phyloP scores from a whole-genome alignment of 2,888 invertebrate genomes.

The Drosophila ezoana region DNA sequence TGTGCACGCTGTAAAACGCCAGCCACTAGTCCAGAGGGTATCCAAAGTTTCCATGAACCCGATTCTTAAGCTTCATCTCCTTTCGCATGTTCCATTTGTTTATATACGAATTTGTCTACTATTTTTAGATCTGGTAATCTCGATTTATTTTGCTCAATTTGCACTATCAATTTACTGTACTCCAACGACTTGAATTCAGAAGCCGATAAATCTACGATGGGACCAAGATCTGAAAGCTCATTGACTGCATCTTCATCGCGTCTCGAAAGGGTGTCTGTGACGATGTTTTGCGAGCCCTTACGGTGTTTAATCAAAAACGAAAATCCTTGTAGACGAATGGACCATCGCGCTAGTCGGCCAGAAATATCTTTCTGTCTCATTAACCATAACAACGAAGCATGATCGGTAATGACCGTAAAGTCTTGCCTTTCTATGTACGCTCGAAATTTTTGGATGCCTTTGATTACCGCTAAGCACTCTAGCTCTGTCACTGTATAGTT shows the following conservation, averaged over 20 bases:
- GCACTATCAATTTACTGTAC: neutral
- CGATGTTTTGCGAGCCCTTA: too few relatives aligned
- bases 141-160: neutral
- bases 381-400: neutral
- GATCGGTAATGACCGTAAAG: neutral
- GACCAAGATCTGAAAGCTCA: neutral
- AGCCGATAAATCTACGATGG: neutral
- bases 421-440: neutral
- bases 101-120: neutral
- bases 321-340: neutral
- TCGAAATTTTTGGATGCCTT: neutral
- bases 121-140: neutral
- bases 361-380: slow-evolving; percentile 1
- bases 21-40: neutral
- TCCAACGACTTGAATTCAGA: neutral
- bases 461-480: neutral
- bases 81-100: neutral
- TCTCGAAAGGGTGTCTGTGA: too few relatives aligned
- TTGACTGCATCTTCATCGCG: neutral
- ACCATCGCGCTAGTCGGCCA: neutral
- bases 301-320: too few relatives aligned
- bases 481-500: neutral
- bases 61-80: neutral
- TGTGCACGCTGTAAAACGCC: neutral
- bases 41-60: neutral